phyloP scores from a whole-genome alignment of 1,140 invertebrate genomes.

The Hyphantria cunea region DNA sequence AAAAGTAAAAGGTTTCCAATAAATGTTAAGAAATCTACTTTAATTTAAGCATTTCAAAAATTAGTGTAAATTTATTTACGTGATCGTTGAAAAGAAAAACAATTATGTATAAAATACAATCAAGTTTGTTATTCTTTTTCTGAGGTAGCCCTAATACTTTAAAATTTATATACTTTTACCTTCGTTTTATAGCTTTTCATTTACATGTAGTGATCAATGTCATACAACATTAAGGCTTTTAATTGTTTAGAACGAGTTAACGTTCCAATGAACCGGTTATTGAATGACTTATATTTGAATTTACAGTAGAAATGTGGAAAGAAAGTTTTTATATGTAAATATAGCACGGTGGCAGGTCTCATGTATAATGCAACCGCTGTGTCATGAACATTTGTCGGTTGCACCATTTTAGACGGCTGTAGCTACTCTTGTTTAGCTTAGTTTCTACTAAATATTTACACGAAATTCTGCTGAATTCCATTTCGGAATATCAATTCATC shows the following conservation, averaged over 20 bases:
- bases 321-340: conserved; percentile 65
- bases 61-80: too few species aligned
- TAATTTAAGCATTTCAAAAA: too few species aligned
- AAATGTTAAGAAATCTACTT: too few species aligned
- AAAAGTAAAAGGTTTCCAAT: too few species aligned
- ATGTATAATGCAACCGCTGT: conserved; percentile 74
- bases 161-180: conserved; percentile 7
- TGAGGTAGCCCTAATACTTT: conserved; percentile 11
- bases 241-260: conserved; percentile 35
- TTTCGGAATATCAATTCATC: conserved; percentile 33
- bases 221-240: conserved; percentile 19
- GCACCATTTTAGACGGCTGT: conserved; percentile 60
- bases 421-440: conserved; percentile 39
- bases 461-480: conserved; percentile 32
- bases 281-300: conserved; percentile 29
- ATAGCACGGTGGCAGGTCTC: conserved; percentile 58
- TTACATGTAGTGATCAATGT: conserved; percentile 19
- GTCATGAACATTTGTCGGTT: conserved; percentile 78
- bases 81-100: too few species aligned
- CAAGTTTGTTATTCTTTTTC: not conserved
- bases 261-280: conserved; percentile 31
- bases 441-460: conserved; percentile 42
- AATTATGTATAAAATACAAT: too few species aligned
- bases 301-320: conserved; percentile 37
- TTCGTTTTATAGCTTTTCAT: not conserved